Percentiles rank a stretch among this genome's conserved stretches.
These are phyloP conservation scores for Tridacna crocea DNA, from an alignment of 2,888 invertebrate genomes.

Conservation along the genomic window DNA sequence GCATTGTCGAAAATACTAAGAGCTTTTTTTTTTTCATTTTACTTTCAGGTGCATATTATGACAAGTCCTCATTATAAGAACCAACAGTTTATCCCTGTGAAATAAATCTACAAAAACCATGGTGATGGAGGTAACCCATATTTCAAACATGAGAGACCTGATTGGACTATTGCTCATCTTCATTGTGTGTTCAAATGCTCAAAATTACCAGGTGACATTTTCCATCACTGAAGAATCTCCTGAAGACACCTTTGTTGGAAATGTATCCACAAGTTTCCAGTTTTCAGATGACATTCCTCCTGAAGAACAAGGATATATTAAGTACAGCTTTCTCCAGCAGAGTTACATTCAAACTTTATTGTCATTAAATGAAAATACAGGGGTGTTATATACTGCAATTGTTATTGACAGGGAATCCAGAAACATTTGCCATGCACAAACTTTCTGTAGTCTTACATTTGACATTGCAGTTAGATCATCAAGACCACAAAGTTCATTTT, in stretches of 20 bases:
- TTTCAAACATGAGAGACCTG: no score
- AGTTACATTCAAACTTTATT: constrained; percentile 66
- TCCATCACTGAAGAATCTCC: constrained; percentile 47
- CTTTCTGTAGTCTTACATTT: constrained; percentile 61
- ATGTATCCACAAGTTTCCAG: constrained; percentile 47
- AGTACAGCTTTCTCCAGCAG: constrained; percentile 65
- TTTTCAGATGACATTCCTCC: constrained; percentile 47
- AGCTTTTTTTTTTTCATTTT: no score
- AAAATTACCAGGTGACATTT: constrained; percentile 60
- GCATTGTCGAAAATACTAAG: no score
- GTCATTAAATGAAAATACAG: constrained; percentile 66
- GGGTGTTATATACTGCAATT: constrained; percentile 65
- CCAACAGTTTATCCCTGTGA: no score
- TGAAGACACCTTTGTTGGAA: constrained; percentile 54
- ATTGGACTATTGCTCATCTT: neutral
- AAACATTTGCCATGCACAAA: constrained; percentile 48
- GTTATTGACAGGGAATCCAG: constrained; percentile 72
- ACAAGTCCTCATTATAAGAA: no score
- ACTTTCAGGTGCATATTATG: no score
- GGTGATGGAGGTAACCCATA: no score
- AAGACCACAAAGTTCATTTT: constrained; percentile 60
- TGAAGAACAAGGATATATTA: constrained; percentile 60
- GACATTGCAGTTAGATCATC: constrained; percentile 67
- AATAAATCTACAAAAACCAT: no score
- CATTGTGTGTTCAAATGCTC: constrained; percentile 21